A percentile compares a stretch with the other conserved stretches of the same genome.
These are phyloP conservation scores for Cheilosia soror DNA, from an alignment of 2,888 invertebrate species.

Conservation along the genomic window DNA sequence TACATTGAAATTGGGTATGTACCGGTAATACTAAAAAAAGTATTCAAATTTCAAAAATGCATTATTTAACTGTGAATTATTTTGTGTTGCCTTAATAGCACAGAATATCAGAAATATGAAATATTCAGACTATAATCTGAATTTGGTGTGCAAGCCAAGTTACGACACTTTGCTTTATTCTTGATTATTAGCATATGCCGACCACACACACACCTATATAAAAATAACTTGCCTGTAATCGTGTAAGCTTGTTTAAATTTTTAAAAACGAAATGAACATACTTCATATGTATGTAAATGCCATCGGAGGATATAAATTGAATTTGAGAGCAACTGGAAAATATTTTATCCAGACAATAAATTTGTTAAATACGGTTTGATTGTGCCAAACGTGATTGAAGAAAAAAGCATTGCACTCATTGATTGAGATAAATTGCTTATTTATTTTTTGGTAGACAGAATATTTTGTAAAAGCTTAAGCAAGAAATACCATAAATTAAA, in stretches of 20 bases:
- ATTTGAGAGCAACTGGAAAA: slow-evolving; percentile 8
- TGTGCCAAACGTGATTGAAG: slow-evolving; percentile 50
- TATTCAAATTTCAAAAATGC: too few species aligned
- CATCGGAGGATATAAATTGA: not conserved
- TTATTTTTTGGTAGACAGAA: slow-evolving; percentile 32
- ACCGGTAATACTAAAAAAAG: too few species aligned
- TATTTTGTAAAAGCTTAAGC: slow-evolving; percentile 32
- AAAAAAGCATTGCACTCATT: slow-evolving; percentile 9
- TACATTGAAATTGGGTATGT: too few species aligned
- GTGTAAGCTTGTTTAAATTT: not conserved
- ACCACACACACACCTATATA: slow-evolving; percentile 11
- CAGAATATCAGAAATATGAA: too few species aligned
- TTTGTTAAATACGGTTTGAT: slow-evolving; percentile 26
- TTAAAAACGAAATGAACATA: not conserved
- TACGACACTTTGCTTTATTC: too few species aligned
- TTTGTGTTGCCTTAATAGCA: too few species aligned
- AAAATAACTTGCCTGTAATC: slow-evolving; percentile 4
- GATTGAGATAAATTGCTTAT: slow-evolving; percentile 6
- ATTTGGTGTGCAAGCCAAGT: too few species aligned
- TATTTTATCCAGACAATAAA: slow-evolving; percentile 25
- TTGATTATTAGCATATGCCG: not conserved
- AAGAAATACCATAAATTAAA: slow-evolving; percentile 36
- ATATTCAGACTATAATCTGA: too few species aligned
- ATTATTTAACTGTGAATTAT: too few species aligned
- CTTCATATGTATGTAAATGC: not conserved